A percentile compares a stretch with the other conserved stretches of the same genome.
Conservation (phyloP, 2,888 invertebrate species). For the Lasiommata megera region DNA sequence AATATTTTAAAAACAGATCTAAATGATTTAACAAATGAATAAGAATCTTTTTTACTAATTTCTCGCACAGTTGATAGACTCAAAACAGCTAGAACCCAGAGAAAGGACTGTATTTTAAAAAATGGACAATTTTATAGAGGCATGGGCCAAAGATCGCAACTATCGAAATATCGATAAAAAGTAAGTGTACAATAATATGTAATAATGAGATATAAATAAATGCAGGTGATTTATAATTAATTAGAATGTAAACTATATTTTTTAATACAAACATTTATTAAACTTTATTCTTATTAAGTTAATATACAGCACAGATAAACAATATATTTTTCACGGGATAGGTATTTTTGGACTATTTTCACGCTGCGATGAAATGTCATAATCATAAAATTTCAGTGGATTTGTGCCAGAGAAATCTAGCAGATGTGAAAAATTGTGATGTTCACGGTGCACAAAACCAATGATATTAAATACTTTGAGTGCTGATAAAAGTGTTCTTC, state of each 20-base stretch:
- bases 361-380: constrained; percentile 71
- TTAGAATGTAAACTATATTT: too few species aligned
- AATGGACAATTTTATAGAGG: neutral
- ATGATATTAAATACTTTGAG: constrained; percentile 43
- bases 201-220: too few species aligned
- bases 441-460: constrained; percentile 46
- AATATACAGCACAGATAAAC: constrained; percentile 12
- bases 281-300: neutral
- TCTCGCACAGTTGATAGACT: too few species aligned
- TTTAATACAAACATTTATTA: neutral
- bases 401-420: constrained; percentile 64
- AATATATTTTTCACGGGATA: constrained; percentile 18
- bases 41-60: too few species aligned
- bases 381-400: constrained; percentile 76
- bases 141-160: neutral
- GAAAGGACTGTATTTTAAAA: too few species aligned
- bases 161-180: neutral
- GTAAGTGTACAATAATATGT: too few species aligned
- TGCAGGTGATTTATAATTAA: too few species aligned
- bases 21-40: too few species aligned
- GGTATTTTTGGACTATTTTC: constrained; percentile 35
- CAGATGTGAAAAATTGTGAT: constrained; percentile 56
- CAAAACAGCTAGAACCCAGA: too few species aligned
- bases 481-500: constrained; percentile 35
- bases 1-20: too few species aligned